These are phyloP conservation scores for Lepidurus packardi DNA, from an alignment of 1,140 invertebrate genomes.

Conservation along the genomic window DNA sequence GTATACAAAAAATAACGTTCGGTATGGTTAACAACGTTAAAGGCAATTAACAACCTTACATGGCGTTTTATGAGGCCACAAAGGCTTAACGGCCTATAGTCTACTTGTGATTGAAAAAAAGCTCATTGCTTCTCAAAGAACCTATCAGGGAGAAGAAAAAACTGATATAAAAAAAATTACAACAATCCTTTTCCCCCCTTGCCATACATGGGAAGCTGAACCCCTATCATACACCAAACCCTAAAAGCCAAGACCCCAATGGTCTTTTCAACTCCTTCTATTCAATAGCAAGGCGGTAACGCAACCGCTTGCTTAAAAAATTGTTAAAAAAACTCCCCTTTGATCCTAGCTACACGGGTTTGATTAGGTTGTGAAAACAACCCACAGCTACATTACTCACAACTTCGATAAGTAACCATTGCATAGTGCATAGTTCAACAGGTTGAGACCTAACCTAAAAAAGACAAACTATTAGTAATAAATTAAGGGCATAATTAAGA, in stretches of 20 bases:
- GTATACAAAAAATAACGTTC: too few relatives aligned
- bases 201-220: background rate
- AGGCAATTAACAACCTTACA: too few relatives aligned
- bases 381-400: background rate
- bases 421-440: too few relatives aligned
- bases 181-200: conserved; percentile 15
- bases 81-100: conserved; percentile 21
- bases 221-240: background rate
- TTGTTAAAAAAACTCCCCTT: conserved; percentile 2
- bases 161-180: background rate
- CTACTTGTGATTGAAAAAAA: conserved; percentile 16
- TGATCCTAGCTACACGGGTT: background rate
- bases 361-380: conserved; percentile 4
- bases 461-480: too few relatives aligned
- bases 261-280: conserved; percentile 21
- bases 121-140: conserved; percentile 14
- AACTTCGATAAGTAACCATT: background rate
- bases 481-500: too few relatives aligned
- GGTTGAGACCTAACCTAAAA: too few relatives aligned
- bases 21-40: too few relatives aligned
- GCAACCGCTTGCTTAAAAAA: conserved; percentile 19
- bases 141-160: background rate
- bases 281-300: background rate
- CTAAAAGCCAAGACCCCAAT: conserved; percentile 18
- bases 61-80: conserved; percentile 2